Evolutionary conservation across 2,888 invertebrate species (phyloP), one percentile per base, ranked within the genome.

Genomic region (Hydriomena furcata): DNA sequence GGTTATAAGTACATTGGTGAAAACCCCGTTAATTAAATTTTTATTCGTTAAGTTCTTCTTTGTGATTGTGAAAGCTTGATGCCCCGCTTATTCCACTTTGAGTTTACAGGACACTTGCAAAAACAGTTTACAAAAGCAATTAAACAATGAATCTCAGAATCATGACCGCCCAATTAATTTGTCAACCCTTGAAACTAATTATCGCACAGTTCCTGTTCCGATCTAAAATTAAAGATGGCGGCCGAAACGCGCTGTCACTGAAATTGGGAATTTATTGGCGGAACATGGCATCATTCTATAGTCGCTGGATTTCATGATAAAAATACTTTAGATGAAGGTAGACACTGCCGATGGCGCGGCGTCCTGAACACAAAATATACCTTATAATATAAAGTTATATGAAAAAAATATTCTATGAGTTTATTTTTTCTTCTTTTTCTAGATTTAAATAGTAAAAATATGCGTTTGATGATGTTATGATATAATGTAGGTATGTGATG

Each of bases 141-240:
- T 53, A 53, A 56, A 66, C 62, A 45, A 54, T 57, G 52, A 53
- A 64, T 65, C 59, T 55, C 53, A 30, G 55, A 55, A 56, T 60
- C 54, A 58, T 55, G 59, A 41, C 34, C 55, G 46, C 43, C 52
- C 57, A 56, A 61, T 61, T 59, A 61, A 57, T 59, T 57, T 53
- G 59, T 59, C 58, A 46, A 56, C 48, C 49, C 61, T 64, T 62
- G 58, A 49, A 65, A 66, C 68, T 72, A 73, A 76, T 76, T 71
- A 65, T 62, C 60, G 66, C 55, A 65, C 58, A 57, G 57, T 67
- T 68, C 63, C 65, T 62, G 56, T 60, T 60, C 52, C 50, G 55
- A 53, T 60, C 58, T 64, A 42, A 57, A 60, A 63, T 66, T 61
- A 66, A 63, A 65, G 35, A 68, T 61, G 64, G 60, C 58, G 62